These are phyloP conservation scores for Tipula lateralis DNA, from an alignment of 2,888 invertebrate genomes.

Conservation along the genomic window DNA sequence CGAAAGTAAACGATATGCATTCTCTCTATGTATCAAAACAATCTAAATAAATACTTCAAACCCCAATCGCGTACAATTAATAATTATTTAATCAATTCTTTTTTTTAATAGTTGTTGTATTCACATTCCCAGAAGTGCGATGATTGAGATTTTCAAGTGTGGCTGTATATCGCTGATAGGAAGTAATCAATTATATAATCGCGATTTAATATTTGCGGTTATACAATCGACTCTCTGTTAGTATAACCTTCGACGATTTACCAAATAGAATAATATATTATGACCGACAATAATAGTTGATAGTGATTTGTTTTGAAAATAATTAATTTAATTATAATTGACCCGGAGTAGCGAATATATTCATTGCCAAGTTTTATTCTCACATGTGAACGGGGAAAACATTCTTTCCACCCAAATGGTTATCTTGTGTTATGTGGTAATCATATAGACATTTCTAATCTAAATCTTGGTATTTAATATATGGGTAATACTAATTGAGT, in stretches of 20 bases:
- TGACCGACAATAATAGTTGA: background rate
- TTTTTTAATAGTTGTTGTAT: no score
- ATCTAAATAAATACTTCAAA: background rate
- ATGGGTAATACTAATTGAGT: background rate
- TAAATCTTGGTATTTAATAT: no score
- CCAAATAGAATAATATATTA: background rate
- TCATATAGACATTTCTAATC: background rate
- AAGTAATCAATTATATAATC: background rate
- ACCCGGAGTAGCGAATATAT: background rate
- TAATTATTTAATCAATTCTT: no score
- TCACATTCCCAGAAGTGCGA: background rate
- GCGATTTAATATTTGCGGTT: background rate
- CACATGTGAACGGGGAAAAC: background rate
- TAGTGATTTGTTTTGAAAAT: background rate
- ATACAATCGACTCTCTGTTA: background rate
- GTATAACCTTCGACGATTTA: background rate
- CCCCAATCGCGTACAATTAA: background rate
- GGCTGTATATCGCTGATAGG: background rate
- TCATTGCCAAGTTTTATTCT: background rate
- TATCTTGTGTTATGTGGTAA: background rate
- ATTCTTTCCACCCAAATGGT: background rate
- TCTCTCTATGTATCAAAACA: background rate
- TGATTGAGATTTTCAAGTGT: background rate
- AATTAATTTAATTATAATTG: conserved; percentile 14
- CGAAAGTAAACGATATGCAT: background rate